Percentiles rank a stretch among this genome's conserved stretches.
phyloP scores from a whole-genome alignment of 2,797 vertebrate species.

The Enteromius afrohamiltoni region DNA sequence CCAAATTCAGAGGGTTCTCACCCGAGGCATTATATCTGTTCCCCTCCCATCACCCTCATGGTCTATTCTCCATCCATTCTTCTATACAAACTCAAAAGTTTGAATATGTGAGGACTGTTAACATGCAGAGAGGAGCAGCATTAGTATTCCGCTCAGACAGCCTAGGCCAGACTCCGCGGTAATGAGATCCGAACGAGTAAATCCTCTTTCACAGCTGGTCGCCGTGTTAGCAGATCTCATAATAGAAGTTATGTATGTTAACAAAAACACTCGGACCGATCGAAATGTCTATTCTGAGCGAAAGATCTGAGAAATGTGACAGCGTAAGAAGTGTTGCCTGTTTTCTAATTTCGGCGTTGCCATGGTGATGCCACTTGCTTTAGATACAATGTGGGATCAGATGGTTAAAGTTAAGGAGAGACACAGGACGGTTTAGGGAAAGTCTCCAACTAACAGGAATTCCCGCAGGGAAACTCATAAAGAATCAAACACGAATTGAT shows the following conservation, averaged over 20 bases:
- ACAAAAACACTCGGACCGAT: background rate
- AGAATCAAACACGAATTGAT: background rate
- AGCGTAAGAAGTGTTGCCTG: background rate
- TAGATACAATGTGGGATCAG: slow-evolving; percentile 17
- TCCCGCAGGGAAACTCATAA: background rate
- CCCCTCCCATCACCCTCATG: slow-evolving; percentile 68
- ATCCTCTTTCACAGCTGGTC: slow-evolving; percentile 74
- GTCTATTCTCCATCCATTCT: slow-evolving; percentile 67
- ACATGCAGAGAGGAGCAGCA: slow-evolving; percentile 73
- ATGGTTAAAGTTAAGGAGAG: slow-evolving; percentile 36
- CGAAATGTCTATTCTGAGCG: background rate
- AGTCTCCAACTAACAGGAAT: slow-evolving; percentile 35
- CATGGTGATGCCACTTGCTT: background rate
- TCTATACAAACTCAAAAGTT: slow-evolving; percentile 72
- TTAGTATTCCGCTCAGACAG: slow-evolving; percentile 82
- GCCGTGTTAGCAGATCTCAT: slow-evolving; percentile 25
- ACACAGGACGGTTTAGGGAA: slow-evolving; percentile 3
- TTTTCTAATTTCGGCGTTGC: background rate
- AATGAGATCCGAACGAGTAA: slow-evolving; percentile 70
- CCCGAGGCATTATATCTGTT: slow-evolving; percentile 63
- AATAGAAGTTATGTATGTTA: slow-evolving; percentile 1
- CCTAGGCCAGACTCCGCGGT: slow-evolving; percentile 70
- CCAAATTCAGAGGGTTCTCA: slow-evolving; percentile 50
- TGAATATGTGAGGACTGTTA: slow-evolving; percentile 76
- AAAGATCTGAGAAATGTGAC: background rate